Evolutionary conservation across 2,113 vertebrate species (phyloP).

Genomic region (Ctenodactylus gundi): DNA sequence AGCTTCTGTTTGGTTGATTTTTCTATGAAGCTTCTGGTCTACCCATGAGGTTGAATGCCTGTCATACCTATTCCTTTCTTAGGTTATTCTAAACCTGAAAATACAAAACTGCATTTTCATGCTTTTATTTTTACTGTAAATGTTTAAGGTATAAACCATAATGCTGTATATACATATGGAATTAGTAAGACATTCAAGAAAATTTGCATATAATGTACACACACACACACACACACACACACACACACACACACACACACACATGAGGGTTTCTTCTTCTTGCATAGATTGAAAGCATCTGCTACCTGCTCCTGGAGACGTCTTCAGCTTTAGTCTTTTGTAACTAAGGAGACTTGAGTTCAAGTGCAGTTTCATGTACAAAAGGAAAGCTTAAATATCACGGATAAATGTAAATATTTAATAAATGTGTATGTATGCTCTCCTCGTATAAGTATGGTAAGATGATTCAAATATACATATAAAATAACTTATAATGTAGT

Average conservation of each 20-base stretch:
- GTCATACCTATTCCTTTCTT: not conserved
- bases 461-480: not conserved
- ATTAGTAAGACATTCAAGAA: not conserved
- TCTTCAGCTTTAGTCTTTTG: not conserved
- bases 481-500: not conserved
- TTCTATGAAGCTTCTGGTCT: not conserved
- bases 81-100: not conserved
- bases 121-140: not conserved
- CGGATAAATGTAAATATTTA: not conserved
- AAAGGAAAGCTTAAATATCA: not conserved
- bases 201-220: too few species aligned
- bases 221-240: too few species aligned
- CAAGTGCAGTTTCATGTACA: not conserved
- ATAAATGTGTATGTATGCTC: not conserved
- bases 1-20: not conserved
- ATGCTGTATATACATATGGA: not conserved
- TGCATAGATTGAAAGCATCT: not conserved
- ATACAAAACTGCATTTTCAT: not conserved
- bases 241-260: too few species aligned
- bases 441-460: not conserved
- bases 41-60: not conserved
- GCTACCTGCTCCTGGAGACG: not conserved
- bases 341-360: not conserved
- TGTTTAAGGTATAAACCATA: not conserved
- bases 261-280: not conserved